Evolutionary conservation across 2,113 vertebrate species (phyloP).

Genomic region (Alligator sinensis): DNA sequence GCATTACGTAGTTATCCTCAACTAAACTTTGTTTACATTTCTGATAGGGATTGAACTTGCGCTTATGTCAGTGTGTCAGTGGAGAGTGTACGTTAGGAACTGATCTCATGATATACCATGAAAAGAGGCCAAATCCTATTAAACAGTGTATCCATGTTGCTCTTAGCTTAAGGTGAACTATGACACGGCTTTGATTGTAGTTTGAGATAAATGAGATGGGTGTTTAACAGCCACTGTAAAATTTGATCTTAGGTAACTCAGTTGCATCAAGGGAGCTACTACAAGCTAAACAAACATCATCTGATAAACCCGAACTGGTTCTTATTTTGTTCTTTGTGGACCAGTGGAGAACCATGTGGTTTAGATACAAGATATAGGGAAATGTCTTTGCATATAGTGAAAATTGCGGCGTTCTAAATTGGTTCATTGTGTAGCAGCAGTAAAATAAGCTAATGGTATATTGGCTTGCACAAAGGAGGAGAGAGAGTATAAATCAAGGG

Average conservation of each 20-base stretch:
- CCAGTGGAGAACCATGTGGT: neutral
- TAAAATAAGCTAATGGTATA: slow-evolving; percentile 47
- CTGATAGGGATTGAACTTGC: slow-evolving; percentile 12
- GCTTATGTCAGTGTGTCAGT: slow-evolving; percentile 5
- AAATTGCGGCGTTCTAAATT: neutral
- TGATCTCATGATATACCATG: slow-evolving; percentile 63
- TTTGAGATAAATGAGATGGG: neutral
- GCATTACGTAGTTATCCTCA: neutral
- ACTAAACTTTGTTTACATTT: slow-evolving; percentile 18
- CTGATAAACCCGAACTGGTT: neutral
- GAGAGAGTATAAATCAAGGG: slow-evolving; percentile 56
- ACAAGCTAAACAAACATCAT: neutral
- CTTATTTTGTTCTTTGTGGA: neutral
- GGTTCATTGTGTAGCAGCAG: neutral
- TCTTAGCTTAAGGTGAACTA: slow-evolving; percentile 51
- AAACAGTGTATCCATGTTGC: slow-evolving; percentile 67
- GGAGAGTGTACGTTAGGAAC: slow-evolving; percentile 46
- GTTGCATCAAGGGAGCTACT: slow-evolving; percentile 18
- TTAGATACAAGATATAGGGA: neutral
- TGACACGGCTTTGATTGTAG: slow-evolving; percentile 1
- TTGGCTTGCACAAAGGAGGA: slow-evolving; percentile 28
- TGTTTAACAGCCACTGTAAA: neutral
- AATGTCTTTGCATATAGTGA: neutral
- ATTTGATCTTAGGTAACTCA: neutral
- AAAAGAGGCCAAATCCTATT: slow-evolving; percentile 68